Base-by-base conservation (phyloP, 2,797 vertebrate species). In the Glyptemys insculpta region DNA sequence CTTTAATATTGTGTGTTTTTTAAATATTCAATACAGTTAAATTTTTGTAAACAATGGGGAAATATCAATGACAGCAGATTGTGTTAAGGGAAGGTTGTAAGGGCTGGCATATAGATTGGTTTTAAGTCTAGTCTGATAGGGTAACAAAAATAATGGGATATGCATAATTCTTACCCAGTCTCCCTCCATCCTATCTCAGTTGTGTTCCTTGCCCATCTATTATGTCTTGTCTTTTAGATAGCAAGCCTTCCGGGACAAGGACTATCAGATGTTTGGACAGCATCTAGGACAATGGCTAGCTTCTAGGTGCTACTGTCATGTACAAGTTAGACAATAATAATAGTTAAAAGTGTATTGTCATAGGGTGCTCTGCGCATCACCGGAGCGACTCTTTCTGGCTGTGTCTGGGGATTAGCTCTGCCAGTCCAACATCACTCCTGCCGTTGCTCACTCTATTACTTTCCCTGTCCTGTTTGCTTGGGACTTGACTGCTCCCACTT, bases 261-360 rank as follows among this genome's bases (percentile, higher is more conserved):
- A 49, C 27, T 49, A 29, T 78, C 44, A 78, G 44, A 27, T 15
- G 27, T 29, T 18, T 49, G 72, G 25, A 27, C 21, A 74, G 41
- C 6, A 44, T 27, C 23, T 15, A 74, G 25, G 21, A 44, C 37
- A 44, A 44, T 41, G 41, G 23, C 44, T 44, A 44, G 41, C 23
- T 74, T 74, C 72, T 41, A 72, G 21, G 16, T 72, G 72, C 72
- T 74, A 74, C 37, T 14, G 68, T 10, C 37, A 74, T 41, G 37
- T 41, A 74, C 59, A 62, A 62, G 31, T 62, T 34, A 62, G 34
- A 62, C 31, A 50, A 50, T 5, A 50, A 50, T 92, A 95, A 87
- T 89, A 88, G 50, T 85, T 96, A 89, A n/a, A 25, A 93, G 25
- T 81, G 4, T 15, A 88, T 93, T 95, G 85, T 53, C 81, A 92